Percentiles rank a stretch among this genome's conserved stretches.
These are phyloP conservation scores for Scartelaos histophorus DNA, from an alignment of 2,113 vertebrate genomes.

Conservation along the genomic window DNA sequence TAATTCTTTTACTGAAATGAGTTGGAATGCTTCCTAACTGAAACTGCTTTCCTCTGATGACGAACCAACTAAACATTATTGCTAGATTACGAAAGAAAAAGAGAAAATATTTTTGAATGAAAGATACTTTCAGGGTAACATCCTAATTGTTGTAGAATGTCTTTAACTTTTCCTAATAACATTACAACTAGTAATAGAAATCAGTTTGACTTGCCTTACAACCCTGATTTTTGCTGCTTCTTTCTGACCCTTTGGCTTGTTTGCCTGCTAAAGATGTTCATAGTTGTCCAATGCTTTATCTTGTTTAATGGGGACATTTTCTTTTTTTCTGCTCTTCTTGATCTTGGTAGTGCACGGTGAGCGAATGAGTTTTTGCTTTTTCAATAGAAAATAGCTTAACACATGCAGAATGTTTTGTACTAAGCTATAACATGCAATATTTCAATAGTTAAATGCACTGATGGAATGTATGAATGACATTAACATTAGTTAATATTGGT, in stretches of 20 bases:
- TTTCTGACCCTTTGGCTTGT: constrained; percentile 38
- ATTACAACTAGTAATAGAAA: not conserved
- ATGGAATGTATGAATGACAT: not conserved
- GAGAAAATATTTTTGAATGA: not conserved
- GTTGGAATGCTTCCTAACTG: not conserved
- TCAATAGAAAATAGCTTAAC: constrained; percentile 21
- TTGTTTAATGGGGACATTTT: constrained; percentile 25
- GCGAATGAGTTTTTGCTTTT: constrained; percentile 62
- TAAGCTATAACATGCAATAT: constrained; percentile 7
- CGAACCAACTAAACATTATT: not conserved
- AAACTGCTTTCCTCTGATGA: not conserved
- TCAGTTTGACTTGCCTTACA: constrained; percentile 26
- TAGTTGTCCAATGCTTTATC: constrained; percentile 17
- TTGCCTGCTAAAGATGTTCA: constrained; percentile 21
- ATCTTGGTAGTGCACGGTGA: constrained; percentile 55
- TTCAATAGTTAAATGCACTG: not conserved
- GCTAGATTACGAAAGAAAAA: not conserved
- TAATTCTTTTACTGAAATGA: not conserved
- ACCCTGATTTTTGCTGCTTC: constrained; percentile 22
- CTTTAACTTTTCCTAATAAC: not conserved
- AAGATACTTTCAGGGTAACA: not conserved
- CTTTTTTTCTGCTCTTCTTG: constrained; percentile 39
- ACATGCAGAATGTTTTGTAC: constrained; percentile 7
- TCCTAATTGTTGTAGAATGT: too few species aligned
- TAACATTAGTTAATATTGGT: constrained; percentile 10